Base-by-base conservation (phyloP, 2,888 invertebrate genomes). In the Drosophila tanythrix region DNA sequence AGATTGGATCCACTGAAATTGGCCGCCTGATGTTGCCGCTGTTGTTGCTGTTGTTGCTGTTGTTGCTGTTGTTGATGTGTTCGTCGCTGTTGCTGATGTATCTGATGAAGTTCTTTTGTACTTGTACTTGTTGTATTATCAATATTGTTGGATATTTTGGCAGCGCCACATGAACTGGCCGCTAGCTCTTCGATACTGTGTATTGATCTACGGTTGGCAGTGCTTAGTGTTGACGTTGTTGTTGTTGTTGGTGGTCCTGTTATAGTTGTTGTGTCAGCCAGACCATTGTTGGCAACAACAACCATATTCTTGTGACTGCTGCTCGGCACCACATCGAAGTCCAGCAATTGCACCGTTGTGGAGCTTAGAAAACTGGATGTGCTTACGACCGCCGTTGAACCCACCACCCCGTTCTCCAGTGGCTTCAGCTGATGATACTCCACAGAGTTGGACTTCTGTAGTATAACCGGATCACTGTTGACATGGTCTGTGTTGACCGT, bases 171-270 rank as follows among this genome's bases (percentile, higher is more conserved):
- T 25, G 91, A 89, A 71, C 82, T 88, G 51, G 85, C 82, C 11
- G 87, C 88, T 50, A 87, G 66, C 60, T 90, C 91, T 46, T 88
- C 91, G 60, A 89, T 89, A 75, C 82, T 88, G 57, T 91, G 89
- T 76, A 90, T 59, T 18, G 83, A 83, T 56, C 80, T 76, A 50
- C 86, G 68, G 70, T 76, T 74, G 63, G 61, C 69, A 64, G 68
- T 69, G 65, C 52, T 70, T 63, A 62, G 67, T 71, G 72, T 65
- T 64, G 67, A 63, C 74, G 77, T 35, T 35, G 52, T 35, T 52
- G 65, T 46, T 73, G 63, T 46, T 74, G 66, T 59, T 67, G 66
- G 50, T 68, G 79, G 48, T 67, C 74, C 68, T 21, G 68, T 55
- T 43, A 76, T 56, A 53, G 61, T 72, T 67, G 75, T 70, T 56